These are phyloP conservation scores for Apotomis capreana DNA, from an alignment of 2,888 invertebrate species.

Conservation along the genomic window DNA sequence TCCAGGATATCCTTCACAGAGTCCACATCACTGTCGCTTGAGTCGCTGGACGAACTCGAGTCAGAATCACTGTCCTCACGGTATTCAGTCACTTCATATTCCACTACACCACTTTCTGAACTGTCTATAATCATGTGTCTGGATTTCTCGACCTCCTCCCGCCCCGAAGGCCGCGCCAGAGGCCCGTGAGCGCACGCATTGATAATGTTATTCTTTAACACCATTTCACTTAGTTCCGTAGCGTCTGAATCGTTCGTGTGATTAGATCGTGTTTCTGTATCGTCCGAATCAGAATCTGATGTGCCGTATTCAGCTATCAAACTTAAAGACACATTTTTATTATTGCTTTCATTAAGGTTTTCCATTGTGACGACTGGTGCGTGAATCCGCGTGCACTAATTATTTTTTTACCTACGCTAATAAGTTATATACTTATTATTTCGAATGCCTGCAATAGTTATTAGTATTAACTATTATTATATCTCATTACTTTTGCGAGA, in stretches of 20 bases:
- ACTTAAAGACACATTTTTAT: slow-evolving; percentile 78
- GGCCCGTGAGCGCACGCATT: slow-evolving; percentile 80
- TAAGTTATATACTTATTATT: slow-evolving; percentile 16
- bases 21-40: slow-evolving; percentile 75
- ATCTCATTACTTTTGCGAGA: slow-evolving; percentile 8
- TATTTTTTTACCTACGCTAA: slow-evolving; percentile 22
- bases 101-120: slow-evolving; percentile 71
- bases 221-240: slow-evolving; percentile 76
- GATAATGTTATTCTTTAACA: slow-evolving; percentile 79
- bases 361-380: slow-evolving; percentile 66
- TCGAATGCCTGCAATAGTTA: slow-evolving; percentile 13
- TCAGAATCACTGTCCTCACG: slow-evolving; percentile 72
- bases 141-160: slow-evolving; percentile 64
- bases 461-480: slow-evolving; percentile 1
- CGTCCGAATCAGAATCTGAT: slow-evolving; percentile 77
- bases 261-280: slow-evolving; percentile 65
- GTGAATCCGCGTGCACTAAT: slow-evolving; percentile 46
- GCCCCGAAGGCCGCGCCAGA: slow-evolving; percentile 57
- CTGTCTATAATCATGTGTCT: slow-evolving; percentile 79
- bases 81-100: slow-evolving; percentile 77
- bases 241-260: slow-evolving; percentile 69
- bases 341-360: slow-evolving; percentile 73
- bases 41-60: slow-evolving; percentile 66
- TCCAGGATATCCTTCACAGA: slow-evolving; percentile 74
- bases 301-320: slow-evolving; percentile 76